These are phyloP conservation scores for Gallinago paraguaiae DNA, from an alignment of 2,113 vertebrate genomes.

Conservation along the genomic window DNA sequence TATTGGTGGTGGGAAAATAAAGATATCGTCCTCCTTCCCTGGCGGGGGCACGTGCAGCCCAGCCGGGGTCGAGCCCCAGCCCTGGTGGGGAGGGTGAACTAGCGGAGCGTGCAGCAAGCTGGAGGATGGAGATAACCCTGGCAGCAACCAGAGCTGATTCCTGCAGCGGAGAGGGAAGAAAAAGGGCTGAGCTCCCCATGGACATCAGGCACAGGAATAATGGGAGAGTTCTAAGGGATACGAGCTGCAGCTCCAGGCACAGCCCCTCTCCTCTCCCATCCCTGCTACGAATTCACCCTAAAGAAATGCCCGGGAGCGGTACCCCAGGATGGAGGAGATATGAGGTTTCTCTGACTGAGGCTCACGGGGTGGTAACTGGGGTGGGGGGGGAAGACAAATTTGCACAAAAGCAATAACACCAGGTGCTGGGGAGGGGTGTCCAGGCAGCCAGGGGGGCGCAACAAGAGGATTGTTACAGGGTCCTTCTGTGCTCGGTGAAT, in stretches of 20 bases:
- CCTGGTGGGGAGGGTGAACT: background rate
- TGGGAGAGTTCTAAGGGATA: background rate
- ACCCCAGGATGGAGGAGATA: background rate
- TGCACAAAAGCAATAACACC: background rate
- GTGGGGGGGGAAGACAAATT: no score
- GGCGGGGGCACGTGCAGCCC: background rate
- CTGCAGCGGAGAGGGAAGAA: background rate
- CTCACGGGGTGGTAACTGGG: fast-evolving
- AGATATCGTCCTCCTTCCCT: background rate
- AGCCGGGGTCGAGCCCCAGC: background rate
- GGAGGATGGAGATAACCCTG: conserved; percentile 51
- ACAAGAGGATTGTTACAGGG: no score
- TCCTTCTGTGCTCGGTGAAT: background rate
- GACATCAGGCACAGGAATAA: background rate
- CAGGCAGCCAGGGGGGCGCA: background rate
- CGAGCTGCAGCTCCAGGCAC: background rate
- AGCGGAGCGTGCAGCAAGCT: conserved; percentile 39
- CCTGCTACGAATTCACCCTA: background rate
- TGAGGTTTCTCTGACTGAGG: background rate
- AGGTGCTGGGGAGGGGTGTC: background rate
- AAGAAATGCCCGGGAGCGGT: background rate
- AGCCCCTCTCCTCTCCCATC: background rate
- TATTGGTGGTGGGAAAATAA: background rate
- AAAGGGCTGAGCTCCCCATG: background rate
- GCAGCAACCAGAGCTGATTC: background rate